These are phyloP conservation scores for Meghimatium bilineatum DNA, from an alignment of 2,888 invertebrate genomes.

Conservation along the genomic window DNA sequence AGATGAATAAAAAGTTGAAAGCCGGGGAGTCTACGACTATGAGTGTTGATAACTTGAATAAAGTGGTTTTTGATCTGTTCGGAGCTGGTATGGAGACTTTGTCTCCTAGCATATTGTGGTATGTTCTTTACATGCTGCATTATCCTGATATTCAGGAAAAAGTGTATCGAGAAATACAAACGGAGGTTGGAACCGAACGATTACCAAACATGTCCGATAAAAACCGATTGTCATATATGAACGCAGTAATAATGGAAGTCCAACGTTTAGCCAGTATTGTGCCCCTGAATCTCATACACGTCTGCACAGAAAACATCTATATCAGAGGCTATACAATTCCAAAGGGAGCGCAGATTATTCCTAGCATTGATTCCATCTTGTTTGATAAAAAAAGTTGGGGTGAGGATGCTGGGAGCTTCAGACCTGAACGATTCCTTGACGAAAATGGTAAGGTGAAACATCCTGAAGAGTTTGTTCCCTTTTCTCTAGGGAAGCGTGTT, in stretches of 20 bases:
- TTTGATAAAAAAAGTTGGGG: slow-evolving; percentile 57
- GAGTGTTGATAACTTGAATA: background rate
- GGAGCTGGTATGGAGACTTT: slow-evolving; percentile 82
- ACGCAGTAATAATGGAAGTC: background rate
- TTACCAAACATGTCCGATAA: slow-evolving; percentile 44
- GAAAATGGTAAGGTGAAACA: slow-evolving; percentile 47
- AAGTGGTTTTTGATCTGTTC: slow-evolving; percentile 56
- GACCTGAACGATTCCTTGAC: slow-evolving; percentile 63
- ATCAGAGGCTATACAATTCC: slow-evolving; percentile 68
- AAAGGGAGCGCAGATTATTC: slow-evolving; percentile 46
- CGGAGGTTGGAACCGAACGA: slow-evolving; percentile 70
- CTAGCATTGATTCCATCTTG: slow-evolving; percentile 59
- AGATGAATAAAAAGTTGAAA: background rate
- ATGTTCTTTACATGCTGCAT: slow-evolving; percentile 74
- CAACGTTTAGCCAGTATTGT: slow-evolving; percentile 2
- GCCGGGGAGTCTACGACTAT: background rate
- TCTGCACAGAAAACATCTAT: slow-evolving; percentile 55
- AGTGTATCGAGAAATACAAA: slow-evolving; percentile 54
- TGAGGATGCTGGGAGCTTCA: slow-evolving; percentile 58
- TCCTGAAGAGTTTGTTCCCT: slow-evolving; percentile 53
- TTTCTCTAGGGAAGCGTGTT: slow-evolving; percentile 32
- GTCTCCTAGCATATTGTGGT: slow-evolving; percentile 87
- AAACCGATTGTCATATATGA: background rate
- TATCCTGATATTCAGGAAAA: slow-evolving; percentile 81
- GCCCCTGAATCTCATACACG: slow-evolving; percentile 50